Percentiles rank a stretch among this genome's conserved stretches.
phyloP scores from a whole-genome alignment of 2,888 invertebrate species.

The Limenitis camilla region DNA sequence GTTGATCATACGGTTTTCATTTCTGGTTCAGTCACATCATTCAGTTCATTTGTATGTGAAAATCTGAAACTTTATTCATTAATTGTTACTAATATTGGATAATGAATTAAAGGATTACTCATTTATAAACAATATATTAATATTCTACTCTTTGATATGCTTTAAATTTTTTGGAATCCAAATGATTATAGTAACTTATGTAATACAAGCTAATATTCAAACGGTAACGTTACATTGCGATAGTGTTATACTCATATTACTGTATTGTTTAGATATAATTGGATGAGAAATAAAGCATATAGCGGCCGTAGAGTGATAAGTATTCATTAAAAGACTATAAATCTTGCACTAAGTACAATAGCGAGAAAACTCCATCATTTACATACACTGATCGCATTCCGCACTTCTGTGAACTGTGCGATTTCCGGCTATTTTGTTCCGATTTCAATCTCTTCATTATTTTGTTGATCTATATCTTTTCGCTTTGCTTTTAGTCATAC shows the following conservation, averaged over 20 bases:
- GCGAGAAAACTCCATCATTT: constrained; percentile 40
- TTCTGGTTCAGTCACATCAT: neutral
- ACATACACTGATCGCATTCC: constrained; percentile 47
- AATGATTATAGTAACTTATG: neutral
- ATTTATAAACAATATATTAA: no score
- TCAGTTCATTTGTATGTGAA: no score
- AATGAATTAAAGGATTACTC: no score
- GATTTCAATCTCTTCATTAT: constrained; percentile 13
- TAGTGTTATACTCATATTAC: constrained; percentile 3
- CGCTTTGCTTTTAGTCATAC: neutral
- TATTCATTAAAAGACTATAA: constrained; percentile 21
- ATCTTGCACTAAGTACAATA: constrained; percentile 37
- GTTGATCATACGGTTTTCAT: constrained; percentile 8
- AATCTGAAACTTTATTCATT: no score
- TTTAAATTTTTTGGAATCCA: neutral
- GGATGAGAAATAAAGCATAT: constrained; percentile 19
- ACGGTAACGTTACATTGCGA: neutral
- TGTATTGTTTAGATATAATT: constrained; percentile 16
- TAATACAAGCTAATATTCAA: constrained; percentile 1
- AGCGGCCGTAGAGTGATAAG: constrained; percentile 13
- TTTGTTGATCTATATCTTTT: constrained; percentile 6
- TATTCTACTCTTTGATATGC: no score
- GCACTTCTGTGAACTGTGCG: constrained; percentile 28
- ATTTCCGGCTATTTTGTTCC: constrained; percentile 30
- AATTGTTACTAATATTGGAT: no score